These are phyloP conservation scores for Adelosebastes latens DNA, from an alignment of 2,797 vertebrate genomes.

Conservation along the genomic window DNA sequence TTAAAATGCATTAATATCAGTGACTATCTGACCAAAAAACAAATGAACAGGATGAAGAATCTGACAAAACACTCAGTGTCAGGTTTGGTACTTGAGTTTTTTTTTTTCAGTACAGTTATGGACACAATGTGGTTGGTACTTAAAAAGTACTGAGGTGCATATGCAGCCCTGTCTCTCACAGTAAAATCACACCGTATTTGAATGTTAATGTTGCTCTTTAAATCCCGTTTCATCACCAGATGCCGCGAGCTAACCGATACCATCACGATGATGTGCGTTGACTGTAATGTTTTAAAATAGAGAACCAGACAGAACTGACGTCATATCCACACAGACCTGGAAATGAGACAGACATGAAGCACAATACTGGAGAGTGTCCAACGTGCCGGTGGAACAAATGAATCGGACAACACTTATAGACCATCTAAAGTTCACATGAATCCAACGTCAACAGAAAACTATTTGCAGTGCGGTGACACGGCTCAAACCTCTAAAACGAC, in stretches of 20 bases:
- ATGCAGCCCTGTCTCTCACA: neutral
- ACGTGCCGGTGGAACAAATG: constrained; percentile 67
- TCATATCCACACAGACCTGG: constrained; percentile 54
- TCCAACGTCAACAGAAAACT: constrained; percentile 59
- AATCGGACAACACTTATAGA: constrained; percentile 72
- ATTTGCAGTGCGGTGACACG: constrained; percentile 55
- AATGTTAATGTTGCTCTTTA: constrained; percentile 25
- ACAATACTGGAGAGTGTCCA: constrained; percentile 58
- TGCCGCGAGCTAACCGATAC: constrained; percentile 34
- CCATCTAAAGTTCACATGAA: constrained; percentile 58
- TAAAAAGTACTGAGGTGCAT: neutral
- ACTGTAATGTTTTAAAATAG: constrained; percentile 69
- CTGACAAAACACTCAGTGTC: neutral
- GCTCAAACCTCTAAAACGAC: constrained; percentile 24
- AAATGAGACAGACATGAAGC: constrained; percentile 54
- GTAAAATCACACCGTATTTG: neutral
- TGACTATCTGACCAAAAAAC: neutral
- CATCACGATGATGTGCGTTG: constrained; percentile 16
- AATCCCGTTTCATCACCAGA: constrained; percentile 61
- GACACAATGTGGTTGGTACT: neutral
- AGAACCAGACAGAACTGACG: constrained; percentile 61
- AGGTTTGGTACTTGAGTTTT: neutral
- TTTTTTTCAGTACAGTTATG: neutral
- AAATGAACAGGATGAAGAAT: neutral
- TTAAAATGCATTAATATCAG: neutral